Conservation (phyloP, 2,888 invertebrate species). For the Dicycla oo region DNA sequence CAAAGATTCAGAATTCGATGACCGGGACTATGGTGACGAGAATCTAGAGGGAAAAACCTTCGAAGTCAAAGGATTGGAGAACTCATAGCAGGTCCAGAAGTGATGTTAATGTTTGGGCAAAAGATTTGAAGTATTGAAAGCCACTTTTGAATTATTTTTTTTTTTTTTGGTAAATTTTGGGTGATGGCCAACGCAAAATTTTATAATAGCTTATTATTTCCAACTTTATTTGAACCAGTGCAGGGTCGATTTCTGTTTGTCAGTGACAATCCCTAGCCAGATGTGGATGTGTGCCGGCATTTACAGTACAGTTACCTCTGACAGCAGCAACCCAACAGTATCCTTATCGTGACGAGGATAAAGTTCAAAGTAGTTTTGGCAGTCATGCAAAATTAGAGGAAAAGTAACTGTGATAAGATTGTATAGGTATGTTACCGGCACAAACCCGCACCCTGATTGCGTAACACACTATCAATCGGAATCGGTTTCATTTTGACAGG, state of each 20-base stretch:
- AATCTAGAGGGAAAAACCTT: constrained; percentile 84
- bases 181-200: constrained; percentile 13
- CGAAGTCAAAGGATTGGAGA: constrained; percentile 87
- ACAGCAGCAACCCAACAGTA: too few species aligned
- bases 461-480: too few species aligned
- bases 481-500: too few species aligned
- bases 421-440: too few species aligned
- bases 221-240: neutral
- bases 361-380: too few species aligned
- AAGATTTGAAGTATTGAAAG: constrained; percentile 45
- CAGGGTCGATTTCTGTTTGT: neutral
- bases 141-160: constrained; percentile 43
- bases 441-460: too few species aligned
- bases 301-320: too few species aligned
- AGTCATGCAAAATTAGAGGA: too few species aligned
- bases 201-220: neutral
- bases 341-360: too few species aligned
- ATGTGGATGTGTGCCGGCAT: too few species aligned
- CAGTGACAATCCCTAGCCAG: neutral
- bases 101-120: constrained; percentile 25
- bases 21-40: constrained; percentile 84
- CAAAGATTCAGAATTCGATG: constrained; percentile 88
- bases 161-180: neutral
- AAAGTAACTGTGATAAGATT: too few species aligned
- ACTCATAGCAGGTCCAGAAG: constrained; percentile 75